Base-by-base conservation (phyloP, 2,888 invertebrate genomes). In the Noctuana brunneofusca region DNA sequence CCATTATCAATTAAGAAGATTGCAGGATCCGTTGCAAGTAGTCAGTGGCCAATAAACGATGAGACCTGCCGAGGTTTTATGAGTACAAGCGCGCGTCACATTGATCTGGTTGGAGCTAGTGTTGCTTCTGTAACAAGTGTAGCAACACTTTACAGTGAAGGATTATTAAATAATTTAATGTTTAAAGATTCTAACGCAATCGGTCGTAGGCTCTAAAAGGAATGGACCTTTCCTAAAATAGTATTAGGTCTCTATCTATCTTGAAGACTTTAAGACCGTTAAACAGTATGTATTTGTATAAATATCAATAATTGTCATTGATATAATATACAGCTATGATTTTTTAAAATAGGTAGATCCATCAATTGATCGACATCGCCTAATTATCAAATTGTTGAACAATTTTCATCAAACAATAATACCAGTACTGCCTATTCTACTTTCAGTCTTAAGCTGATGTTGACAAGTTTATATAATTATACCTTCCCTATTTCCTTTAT, bases 1-100 rank as follows among this genome's bases (percentile, higher is more conserved):
- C 73, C 69, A 72, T 76, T 75, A 72, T 72, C 79, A 76, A 80
- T 81, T 78, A 75, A 75, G 60, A 71, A 69, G 75, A 80, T 78
- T 78, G 75, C 74, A 66, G 74, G 68, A 71, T 65, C 70, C 66
- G 59, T 69, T 62, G 56, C 62, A 50, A 54, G 27, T 24, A n/a
- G 58, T 62, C 56, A 65, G 68, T 69, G 71, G 63, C 64, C 71
- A 71, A 73, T 71, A 69, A 63, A 56, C 50, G 50, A 49, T 55
- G 38, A 20, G 41, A 56, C 65, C 41, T 46, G 66, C 60, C 54
- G 63, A 58, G 65, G 58, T 63, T 69, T 67, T 58, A 64, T 46
- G 48, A 20, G 35, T n/a, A 48, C 65, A 63, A 66, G 65, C 58
- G 63, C 66, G 49, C 57, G 66, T 67, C 65, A 67, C 67, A 67